These are phyloP conservation scores for Elysia chlorotica DNA, from an alignment of 1,140 invertebrate genomes.

Conservation along the genomic window DNA sequence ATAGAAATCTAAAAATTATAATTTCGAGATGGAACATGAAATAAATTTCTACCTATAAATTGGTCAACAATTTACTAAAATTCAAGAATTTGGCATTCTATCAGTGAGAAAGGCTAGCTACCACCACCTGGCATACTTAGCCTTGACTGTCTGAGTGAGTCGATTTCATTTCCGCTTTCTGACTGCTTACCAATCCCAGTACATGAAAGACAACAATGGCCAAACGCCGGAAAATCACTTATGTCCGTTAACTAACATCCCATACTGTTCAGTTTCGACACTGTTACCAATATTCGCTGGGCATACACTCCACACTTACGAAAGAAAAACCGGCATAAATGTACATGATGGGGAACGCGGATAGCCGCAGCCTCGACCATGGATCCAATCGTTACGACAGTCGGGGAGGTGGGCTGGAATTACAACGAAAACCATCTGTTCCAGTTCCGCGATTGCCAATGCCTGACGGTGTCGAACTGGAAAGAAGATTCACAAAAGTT, in stretches of 20 bases:
- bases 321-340: conserved; percentile 25
- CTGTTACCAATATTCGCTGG: no score
- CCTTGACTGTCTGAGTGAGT: no score
- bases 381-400: conserved; percentile 24
- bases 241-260: no score
- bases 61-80: no score
- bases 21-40: no score
- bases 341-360: conserved; percentile 48
- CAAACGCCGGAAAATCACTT: conserved; percentile 23
- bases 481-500: conserved; percentile 91
- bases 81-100: no score
- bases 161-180: conserved; percentile 30
- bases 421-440: conserved; percentile 47
- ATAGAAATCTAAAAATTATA: no score
- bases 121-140: no score
- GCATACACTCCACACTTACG: no score
- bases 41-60: no score
- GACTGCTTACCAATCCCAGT: conserved; percentile 12
- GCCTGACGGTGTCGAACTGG: conserved; percentile 86
- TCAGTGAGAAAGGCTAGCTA: no score
- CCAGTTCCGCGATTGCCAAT: conserved; percentile 69
- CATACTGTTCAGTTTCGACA: conserved; percentile 19
- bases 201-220: conserved; percentile 26
- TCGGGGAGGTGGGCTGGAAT: conserved; percentile 35
- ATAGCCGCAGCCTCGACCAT: conserved; percentile 41